Evolutionary conservation across 2,888 invertebrate species (phyloP), one percentile per base, ranked within the genome.

Genomic region (Lysandra bellargus): DNA sequence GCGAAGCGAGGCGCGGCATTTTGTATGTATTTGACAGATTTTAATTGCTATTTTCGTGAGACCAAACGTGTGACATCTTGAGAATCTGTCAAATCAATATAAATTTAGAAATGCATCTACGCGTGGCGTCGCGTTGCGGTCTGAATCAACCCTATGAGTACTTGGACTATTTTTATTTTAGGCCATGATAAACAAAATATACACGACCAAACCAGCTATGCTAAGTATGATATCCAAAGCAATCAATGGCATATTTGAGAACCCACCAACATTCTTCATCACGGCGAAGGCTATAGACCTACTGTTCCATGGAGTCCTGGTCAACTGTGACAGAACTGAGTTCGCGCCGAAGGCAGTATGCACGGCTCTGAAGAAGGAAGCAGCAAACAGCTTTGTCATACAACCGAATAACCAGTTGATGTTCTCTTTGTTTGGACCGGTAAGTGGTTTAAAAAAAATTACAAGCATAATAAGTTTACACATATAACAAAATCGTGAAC

Each of bases 341-440:
- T 97, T 97, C 83, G 96, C 97, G 0, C 96, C 97, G 0, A 96
- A 96, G 85, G 97, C 97, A 0, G 95, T 97, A 0, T 98, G 98
- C 85, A 93, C 95, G 0, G 95, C 96, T 1, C 88, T 98, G 83
- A 96, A 96, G 88, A 95, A 95, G 44, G 96, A 97, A 83, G 94
- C 94, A 0, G 95, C 95, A 4, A 95, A 94, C 79, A 95, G 96
- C 74, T 86, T 96, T 1, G 90, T 93, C 64, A 91, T 95, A 74
- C 91, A 95, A 78, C 95, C 96, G 14, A 96, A 96, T 49, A 96
- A 96, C 78, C 96, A 96, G 83, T 96, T 96, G 82, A 91, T 95
- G 7, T 97, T 98, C 87, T 97, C 98, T 0, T 87, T 97, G 0
- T 95, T 98, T 86, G 97, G 97, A 57, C 90, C 91, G 87, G 98